Evolutionary conservation across 2,888 invertebrate species (phyloP).

Genomic region (Dryococelus australis): DNA sequence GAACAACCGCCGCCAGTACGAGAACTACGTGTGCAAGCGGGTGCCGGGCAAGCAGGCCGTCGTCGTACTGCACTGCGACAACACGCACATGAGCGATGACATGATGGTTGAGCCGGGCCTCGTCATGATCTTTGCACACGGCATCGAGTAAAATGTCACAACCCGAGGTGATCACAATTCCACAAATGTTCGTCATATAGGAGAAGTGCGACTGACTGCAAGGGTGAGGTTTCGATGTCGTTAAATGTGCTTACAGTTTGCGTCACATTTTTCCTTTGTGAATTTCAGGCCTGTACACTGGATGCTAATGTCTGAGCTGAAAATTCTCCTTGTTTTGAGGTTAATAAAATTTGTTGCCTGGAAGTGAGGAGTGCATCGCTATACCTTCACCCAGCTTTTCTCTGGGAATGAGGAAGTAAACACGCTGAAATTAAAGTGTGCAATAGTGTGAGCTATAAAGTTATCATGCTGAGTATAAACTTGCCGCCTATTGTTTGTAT

Average conservation of each 20-base stretch:
- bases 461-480: no score
- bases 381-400: not conserved
- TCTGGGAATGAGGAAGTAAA: not conserved
- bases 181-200: no score
- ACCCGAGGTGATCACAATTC: not conserved
- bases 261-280: not conserved
- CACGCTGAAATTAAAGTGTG: not conserved
- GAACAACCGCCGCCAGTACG: constrained; percentile 90
- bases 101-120: constrained; percentile 96
- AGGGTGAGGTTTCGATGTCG: not conserved
- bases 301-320: not conserved
- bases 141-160: constrained; percentile 70
- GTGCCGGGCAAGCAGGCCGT: constrained; percentile 97
- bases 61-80: constrained; percentile 92
- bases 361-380: no score
- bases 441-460: not conserved
- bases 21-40: constrained; percentile 92
- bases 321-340: not conserved
- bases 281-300: not conserved
- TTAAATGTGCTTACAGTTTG: not conserved
- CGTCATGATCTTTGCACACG: constrained; percentile 98
- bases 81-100: constrained; percentile 92
- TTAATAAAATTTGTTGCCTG: no score
- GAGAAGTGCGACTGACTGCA: not conserved
- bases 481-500: no score